phyloP scores from a whole-genome alignment of 2,797 vertebrate species.

The Rachycentron canadum region DNA sequence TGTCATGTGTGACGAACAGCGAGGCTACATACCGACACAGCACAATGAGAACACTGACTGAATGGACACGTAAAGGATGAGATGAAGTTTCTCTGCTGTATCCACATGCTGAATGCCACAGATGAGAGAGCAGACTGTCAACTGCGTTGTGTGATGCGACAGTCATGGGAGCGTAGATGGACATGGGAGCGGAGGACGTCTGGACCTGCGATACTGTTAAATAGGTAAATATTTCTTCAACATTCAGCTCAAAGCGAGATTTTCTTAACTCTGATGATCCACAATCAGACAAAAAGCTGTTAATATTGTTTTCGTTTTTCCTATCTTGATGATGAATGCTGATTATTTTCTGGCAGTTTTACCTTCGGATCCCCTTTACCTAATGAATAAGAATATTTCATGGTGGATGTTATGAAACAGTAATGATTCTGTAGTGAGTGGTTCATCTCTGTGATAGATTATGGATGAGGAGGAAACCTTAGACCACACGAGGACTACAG shows the following conservation, averaged over 20 bases:
- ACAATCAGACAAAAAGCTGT: background rate
- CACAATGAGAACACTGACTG: background rate
- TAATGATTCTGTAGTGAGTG: background rate
- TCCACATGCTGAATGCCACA: background rate
- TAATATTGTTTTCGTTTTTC: background rate
- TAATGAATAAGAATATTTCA: background rate
- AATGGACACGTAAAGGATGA: background rate
- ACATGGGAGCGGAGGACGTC: background rate
- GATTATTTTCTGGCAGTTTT: background rate
- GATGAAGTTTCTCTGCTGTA: background rate
- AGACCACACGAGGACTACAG: background rate
- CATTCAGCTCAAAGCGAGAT: background rate
- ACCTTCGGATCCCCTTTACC: background rate
- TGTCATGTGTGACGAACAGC: background rate
- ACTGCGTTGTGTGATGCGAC: background rate
- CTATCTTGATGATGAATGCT: background rate
- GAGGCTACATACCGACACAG: background rate
- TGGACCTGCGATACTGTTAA: background rate
- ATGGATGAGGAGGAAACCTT: slow-evolving; percentile 1
- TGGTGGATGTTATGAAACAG: background rate
- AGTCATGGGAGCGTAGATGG: background rate
- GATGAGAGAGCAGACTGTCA: background rate
- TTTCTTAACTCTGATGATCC: slow-evolving; percentile 10
- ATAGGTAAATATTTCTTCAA: background rate
- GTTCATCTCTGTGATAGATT: background rate